phyloP scores from a whole-genome alignment of 2,888 invertebrate genomes.

The Ennomos quercinarius region DNA sequence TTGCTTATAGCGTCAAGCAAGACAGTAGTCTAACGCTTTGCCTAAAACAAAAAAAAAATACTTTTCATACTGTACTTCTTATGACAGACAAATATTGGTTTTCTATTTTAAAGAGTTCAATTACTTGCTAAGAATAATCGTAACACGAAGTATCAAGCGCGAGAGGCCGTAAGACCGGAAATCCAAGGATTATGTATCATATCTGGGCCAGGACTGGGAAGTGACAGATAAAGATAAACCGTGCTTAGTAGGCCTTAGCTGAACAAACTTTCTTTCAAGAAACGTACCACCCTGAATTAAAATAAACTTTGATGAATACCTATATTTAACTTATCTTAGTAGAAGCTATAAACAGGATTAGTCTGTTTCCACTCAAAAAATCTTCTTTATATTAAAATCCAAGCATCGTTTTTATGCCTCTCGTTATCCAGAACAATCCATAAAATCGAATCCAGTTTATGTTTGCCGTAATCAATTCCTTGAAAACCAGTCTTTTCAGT shows the following conservation, averaged over 20 bases:
- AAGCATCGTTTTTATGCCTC: slow-evolving; percentile 9
- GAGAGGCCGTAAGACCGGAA: slow-evolving; percentile 24
- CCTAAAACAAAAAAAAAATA: too few species aligned
- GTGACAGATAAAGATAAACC: slow-evolving; percentile 37
- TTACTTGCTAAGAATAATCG: slow-evolving; percentile 7
- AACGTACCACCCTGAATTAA: slow-evolving; percentile 9
- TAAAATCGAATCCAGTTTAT: slow-evolving; percentile 21
- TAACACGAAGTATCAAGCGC: slow-evolving; percentile 14
- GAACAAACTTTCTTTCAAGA: slow-evolving; percentile 23
- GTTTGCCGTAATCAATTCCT: slow-evolving; percentile 36
- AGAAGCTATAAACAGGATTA: too few species aligned
- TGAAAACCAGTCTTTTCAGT: slow-evolving; percentile 35
- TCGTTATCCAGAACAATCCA: slow-evolving; percentile 19
- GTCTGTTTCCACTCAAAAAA: too few species aligned
- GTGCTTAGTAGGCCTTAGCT: slow-evolving; percentile 25
- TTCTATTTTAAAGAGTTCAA: too few species aligned
- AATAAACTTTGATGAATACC: not conserved
- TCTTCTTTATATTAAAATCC: not conserved
- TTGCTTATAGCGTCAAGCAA: too few species aligned
- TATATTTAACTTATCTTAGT: too few species aligned
- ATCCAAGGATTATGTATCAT: slow-evolving; percentile 36
- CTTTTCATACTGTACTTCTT: too few species aligned
- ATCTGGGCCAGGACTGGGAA: slow-evolving; percentile 28
- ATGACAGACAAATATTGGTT: too few species aligned
- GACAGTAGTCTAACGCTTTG: too few species aligned